These are phyloP conservation scores for Hyles vespertilio DNA, from an alignment of 1,140 invertebrate genomes.

Conservation along the genomic window DNA sequence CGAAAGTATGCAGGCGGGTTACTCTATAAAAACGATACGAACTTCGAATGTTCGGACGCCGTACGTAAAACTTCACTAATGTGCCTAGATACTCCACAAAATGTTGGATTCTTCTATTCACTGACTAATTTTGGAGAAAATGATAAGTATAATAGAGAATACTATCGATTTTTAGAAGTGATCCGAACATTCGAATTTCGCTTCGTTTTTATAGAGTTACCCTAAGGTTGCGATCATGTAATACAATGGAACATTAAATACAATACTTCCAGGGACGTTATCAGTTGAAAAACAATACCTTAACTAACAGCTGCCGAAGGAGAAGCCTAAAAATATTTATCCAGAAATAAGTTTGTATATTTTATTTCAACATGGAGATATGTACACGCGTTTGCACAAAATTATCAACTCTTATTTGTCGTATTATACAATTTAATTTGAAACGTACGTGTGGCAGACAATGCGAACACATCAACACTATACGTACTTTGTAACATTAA, in stretches of 20 bases:
- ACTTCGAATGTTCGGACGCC: too few relatives aligned
- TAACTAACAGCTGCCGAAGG: neutral
- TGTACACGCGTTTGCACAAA: conserved; percentile 21
- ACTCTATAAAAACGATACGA: neutral
- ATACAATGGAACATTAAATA: too few relatives aligned
- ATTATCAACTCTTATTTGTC: conserved; percentile 7
- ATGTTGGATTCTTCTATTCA: neutral
- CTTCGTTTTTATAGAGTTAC: too few relatives aligned
- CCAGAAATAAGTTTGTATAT: conserved; percentile 1
- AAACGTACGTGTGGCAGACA: conserved; percentile 22
- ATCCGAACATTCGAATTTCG: too few relatives aligned
- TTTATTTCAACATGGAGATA: conserved; percentile 8
- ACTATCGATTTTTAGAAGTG: too few relatives aligned
- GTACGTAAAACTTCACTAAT: too few relatives aligned
- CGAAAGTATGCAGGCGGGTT: conserved; percentile 16
- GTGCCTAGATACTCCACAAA: too few relatives aligned
- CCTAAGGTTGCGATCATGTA: too few relatives aligned
- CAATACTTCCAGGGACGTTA: too few relatives aligned
- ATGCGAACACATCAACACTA: conserved; percentile 34
- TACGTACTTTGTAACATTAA: conserved; percentile 24
- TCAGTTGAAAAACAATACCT: neutral
- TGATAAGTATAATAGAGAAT: too few relatives aligned
- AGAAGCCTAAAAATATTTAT: neutral
- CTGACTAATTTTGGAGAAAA: neutral
- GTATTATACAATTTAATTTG: conserved; percentile 23